Conservation (phyloP, 2,797 vertebrate species). For the Cynopterus sphinx region DNA sequence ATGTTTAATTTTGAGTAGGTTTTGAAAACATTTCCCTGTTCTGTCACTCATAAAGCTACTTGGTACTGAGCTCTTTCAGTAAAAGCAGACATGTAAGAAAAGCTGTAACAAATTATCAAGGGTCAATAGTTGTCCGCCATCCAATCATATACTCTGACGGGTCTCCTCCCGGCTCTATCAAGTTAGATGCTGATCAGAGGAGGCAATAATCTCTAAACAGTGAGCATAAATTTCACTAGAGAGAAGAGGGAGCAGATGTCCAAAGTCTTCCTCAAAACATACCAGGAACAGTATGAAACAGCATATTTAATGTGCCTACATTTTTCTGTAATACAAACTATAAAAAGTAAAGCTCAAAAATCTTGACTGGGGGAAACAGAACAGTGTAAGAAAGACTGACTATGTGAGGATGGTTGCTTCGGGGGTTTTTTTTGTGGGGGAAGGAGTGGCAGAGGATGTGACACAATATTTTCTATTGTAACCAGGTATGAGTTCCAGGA, state of each 20-base stretch:
- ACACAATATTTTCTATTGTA: neutral
- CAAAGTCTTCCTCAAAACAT: conserved; percentile 10
- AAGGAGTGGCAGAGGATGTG: no score
- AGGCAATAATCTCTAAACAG: neutral
- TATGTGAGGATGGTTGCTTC: neutral
- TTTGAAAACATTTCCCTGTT: conserved; percentile 48
- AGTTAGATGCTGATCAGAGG: neutral
- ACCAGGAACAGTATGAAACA: neutral
- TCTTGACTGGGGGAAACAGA: neutral
- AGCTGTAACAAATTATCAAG: conserved; percentile 17
- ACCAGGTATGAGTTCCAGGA: neutral
- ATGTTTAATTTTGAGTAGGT: conserved; percentile 21
- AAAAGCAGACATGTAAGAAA: neutral
- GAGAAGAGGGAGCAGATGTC: neutral
- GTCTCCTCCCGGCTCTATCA: neutral
- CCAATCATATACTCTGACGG: neutral
- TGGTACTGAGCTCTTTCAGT: neutral
- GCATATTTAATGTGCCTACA: neutral
- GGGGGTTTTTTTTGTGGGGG: no score
- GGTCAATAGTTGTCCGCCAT: neutral
- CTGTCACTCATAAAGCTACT: conserved; percentile 41
- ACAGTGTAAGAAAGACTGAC: neutral
- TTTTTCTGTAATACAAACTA: conserved; percentile 40
- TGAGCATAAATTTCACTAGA: neutral
- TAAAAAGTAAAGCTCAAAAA: conserved; percentile 17